Evolutionary conservation across 1,140 invertebrate genomes (phyloP).

Genomic region (Psilanteris sp.): DNA sequence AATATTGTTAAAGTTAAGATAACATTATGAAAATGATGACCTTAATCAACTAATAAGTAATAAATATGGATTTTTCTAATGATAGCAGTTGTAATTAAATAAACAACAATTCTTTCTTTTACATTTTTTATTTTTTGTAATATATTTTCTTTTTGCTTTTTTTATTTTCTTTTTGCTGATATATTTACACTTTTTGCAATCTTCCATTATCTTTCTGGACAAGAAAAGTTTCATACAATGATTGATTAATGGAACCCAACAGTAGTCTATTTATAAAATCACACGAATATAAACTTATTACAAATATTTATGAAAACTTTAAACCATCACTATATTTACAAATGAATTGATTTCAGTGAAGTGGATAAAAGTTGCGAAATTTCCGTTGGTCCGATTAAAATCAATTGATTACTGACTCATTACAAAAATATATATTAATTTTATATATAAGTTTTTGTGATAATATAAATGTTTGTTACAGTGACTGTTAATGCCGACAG

Average conservation of each 20-base stretch:
- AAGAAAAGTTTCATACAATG: constrained; percentile 20
- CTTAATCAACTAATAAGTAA: no score
- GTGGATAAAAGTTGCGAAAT: constrained; percentile 12
- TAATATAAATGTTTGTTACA: constrained; percentile 6
- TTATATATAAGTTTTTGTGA: constrained; percentile 21
- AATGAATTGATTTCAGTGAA: constrained; percentile 1
- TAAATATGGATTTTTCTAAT: no score
- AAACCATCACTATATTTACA: constrained; percentile 38
- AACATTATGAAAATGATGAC: no score
- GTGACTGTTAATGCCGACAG: constrained; percentile 2
- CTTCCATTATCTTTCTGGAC: constrained; percentile 6
- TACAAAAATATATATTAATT: constrained; percentile 44
- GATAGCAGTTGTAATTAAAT: no score
- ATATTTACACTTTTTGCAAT: constrained; percentile 39
- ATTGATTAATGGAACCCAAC: constrained; percentile 17
- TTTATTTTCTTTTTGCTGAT: constrained; percentile 2
- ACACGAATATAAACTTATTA: constrained; percentile 13
- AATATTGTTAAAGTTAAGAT: no score
- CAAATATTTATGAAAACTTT: constrained; percentile 17
- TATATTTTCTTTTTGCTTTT: constrained; percentile 32
- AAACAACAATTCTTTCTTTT: constrained; percentile 1
- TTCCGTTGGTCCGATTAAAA: constrained; percentile 24
- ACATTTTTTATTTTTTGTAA: constrained; percentile 26
- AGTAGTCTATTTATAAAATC: constrained; percentile 18
- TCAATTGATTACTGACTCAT: constrained; percentile 15